phyloP scores from a whole-genome alignment of 2,888 invertebrate genomes.

The Junonia oenone region DNA sequence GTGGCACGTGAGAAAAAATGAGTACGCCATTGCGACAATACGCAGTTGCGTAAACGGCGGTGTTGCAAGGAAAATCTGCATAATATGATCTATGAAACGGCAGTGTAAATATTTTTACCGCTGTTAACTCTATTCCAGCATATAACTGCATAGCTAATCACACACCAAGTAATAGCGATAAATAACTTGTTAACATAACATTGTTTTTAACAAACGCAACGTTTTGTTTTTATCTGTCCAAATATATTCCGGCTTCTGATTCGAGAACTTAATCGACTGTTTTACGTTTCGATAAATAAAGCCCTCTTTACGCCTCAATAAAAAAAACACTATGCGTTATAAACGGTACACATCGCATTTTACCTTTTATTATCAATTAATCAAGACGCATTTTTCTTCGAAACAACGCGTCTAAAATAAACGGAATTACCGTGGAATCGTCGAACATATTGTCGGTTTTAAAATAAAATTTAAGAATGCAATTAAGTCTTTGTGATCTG shows the following conservation, averaged over 20 bases:
- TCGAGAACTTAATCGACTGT: conserved; percentile 32
- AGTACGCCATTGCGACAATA: conserved; percentile 27
- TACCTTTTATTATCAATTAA: conserved; percentile 59
- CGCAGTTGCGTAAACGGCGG: conserved; percentile 24
- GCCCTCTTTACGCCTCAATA: conserved; percentile 59
- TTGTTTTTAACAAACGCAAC: not conserved
- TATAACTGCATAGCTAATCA: not conserved
- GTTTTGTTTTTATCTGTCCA: too few relatives aligned
- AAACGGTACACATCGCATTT: conserved; percentile 44
- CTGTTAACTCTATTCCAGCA: conserved; percentile 5
- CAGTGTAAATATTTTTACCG: conserved; percentile 4
- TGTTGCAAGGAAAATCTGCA: conserved; percentile 19
- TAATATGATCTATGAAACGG: conserved; percentile 15
- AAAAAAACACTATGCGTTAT: conserved; percentile 34
- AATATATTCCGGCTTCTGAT: not conserved
- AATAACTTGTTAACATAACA: not conserved
- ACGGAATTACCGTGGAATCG: conserved; percentile 39
- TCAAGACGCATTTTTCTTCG: conserved; percentile 50
- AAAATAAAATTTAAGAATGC: conserved; percentile 69
- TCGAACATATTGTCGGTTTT: conserved; percentile 62
- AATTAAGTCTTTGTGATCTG: conserved; percentile 65
- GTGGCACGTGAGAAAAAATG: conserved; percentile 60
- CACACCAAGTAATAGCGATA: not conserved
- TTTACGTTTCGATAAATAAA: conserved; percentile 64
- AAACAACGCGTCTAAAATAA: conserved; percentile 44